Conservation (phyloP, 2,113 vertebrate genomes). For the Corythornis cristatus region DNA sequence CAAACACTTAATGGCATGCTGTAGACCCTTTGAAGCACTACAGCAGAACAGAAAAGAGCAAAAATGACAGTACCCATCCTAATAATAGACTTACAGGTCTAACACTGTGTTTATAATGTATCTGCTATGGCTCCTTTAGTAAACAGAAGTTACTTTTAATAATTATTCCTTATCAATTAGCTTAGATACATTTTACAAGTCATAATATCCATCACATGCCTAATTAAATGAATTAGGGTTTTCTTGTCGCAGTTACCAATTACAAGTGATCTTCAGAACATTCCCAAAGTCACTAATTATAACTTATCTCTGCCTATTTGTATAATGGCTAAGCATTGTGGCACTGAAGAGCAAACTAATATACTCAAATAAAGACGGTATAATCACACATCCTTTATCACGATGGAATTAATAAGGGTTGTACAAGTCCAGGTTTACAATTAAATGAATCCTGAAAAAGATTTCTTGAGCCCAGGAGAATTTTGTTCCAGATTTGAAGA, state of each 20-base stretch:
- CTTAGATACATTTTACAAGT: slow-evolving; percentile 58
- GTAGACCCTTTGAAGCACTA: neutral
- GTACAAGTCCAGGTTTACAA: neutral
- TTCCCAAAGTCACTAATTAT: slow-evolving; percentile 53
- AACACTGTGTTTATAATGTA: neutral
- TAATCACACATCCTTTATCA: neutral
- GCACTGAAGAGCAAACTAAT: slow-evolving; percentile 28
- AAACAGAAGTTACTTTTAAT: neutral
- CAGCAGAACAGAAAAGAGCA: neutral
- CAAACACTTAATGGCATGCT: neutral
- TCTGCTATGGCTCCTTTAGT: neutral
- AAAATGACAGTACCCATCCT: neutral
- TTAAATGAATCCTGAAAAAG: neutral
- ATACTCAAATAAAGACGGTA: slow-evolving; percentile 24
- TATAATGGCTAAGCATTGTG: slow-evolving; percentile 15
- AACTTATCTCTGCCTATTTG: slow-evolving; percentile 56
- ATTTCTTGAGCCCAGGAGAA: neutral
- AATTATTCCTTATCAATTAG: slow-evolving; percentile 58
- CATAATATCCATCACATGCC: slow-evolving; percentile 2
- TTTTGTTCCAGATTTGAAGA: neutral
- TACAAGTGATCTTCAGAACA: slow-evolving; percentile 41
- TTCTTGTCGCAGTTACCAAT: neutral
- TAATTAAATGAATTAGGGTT: slow-evolving; percentile 54
- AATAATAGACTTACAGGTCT: neutral
- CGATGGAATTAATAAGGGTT: neutral